phyloP scores from a whole-genome alignment of 2,797 vertebrate species.

The Buceros bicornis region DNA sequence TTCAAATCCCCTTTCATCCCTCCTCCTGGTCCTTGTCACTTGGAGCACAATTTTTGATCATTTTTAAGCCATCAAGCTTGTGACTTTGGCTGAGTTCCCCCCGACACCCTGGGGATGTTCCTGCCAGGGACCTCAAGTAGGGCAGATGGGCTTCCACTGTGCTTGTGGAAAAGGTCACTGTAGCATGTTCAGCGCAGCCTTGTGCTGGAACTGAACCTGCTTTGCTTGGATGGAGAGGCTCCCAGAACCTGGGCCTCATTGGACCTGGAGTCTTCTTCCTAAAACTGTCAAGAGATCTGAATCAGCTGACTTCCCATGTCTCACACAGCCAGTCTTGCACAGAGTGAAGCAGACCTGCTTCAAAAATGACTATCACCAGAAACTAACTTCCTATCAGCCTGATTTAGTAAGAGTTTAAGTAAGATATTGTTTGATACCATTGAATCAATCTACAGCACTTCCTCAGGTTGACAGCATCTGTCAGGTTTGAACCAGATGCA shows the following conservation, averaged over 20 bases:
- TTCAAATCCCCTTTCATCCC: background rate
- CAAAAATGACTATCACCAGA: too few relatives aligned
- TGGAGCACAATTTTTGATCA: background rate
- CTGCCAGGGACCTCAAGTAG: rapidly evolving
- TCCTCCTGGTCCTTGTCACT: background rate
- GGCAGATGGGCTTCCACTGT: background rate
- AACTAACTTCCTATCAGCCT: background rate
- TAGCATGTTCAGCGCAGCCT: background rate
- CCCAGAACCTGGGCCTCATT: background rate
- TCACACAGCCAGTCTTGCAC: background rate
- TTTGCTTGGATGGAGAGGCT: background rate
- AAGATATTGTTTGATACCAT: background rate
- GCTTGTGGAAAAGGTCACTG: background rate
- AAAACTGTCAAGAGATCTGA: background rate
- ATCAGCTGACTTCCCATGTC: background rate
- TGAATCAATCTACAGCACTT: rapidly evolving
- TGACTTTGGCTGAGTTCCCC: background rate
- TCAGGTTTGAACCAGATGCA: background rate
- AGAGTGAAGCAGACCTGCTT: background rate
- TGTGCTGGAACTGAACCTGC: background rate
- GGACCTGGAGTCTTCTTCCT: background rate
- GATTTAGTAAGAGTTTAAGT: background rate
- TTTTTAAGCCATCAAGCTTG: background rate
- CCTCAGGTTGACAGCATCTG: background rate
- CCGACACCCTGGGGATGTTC: background rate